A percentile compares a stretch with the other conserved stretches of the same genome.
Conservation (phyloP, 2,797 vertebrate species). For the Cuniculus paca region DNA sequence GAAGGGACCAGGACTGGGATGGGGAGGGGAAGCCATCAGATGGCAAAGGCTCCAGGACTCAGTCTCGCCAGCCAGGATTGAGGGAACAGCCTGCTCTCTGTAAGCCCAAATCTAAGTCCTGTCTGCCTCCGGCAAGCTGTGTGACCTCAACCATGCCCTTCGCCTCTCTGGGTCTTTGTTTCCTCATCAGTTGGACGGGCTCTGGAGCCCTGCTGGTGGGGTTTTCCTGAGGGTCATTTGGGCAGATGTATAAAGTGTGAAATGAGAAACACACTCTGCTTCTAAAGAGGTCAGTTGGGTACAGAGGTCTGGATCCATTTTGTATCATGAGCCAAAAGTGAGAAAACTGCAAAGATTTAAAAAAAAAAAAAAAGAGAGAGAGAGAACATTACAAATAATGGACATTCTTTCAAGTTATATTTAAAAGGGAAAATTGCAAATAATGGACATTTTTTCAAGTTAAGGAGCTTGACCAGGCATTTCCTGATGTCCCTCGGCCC, state of each 20-base stretch:
- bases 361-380: too few relatives aligned
- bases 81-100: neutral
- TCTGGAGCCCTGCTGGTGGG: fast-evolving
- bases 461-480: neutral
- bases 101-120: neutral
- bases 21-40: neutral
- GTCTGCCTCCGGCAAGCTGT: neutral
- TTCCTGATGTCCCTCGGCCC: neutral
- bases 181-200: neutral
- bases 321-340: neutral
- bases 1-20: neutral
- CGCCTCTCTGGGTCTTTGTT: neutral
- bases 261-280: neutral
- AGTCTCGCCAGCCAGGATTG: neutral
- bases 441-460: neutral
- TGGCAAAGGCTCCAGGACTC: neutral
- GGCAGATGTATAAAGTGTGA: too few relatives aligned
- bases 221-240: fast-evolving
- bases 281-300: neutral
- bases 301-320: neutral
- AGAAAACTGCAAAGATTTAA: neutral
- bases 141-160: neutral
- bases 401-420: neutral
- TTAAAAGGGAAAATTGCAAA: neutral
- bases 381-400: neutral